Base-by-base conservation (phyloP, 30 jellyfish, hydroid and myxozoan species). In the Turritopsis rubra region DNA sequence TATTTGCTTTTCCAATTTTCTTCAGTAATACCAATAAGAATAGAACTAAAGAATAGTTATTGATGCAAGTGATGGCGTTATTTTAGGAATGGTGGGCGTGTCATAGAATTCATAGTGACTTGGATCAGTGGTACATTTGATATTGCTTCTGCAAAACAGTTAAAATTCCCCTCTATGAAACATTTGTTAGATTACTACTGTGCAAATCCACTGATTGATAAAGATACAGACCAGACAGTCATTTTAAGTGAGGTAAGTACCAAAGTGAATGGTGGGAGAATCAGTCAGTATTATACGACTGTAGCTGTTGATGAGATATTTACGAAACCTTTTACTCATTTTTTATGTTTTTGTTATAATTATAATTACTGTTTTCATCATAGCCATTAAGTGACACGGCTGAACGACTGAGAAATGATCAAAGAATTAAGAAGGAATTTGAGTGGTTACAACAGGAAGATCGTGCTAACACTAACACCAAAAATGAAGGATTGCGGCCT, bases 331-430 rank as follows among this genome's bases (percentile, higher is more conserved):
- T n/a, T n/a, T n/a, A n/a, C n/a, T n/a, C n/a, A n/a, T n/a, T n/a
- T n/a, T n/a, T n/a, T n/a, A n/a, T n/a, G n/a, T n/a, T n/a, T n/a
- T n/a, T n/a, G n/a, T n/a, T n/a, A n/a, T n/a, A n/a, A n/a, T n/a
- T n/a, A n/a, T n/a, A n/a, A n/a, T n/a, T n/a, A n/a, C n/a, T 70
- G 21, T 73, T 71, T 81, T 75, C 25, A 8, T 73, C 81, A 18
- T 84, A 92, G 98, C 96, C 98, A 21, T 72, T 92, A 53, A 75
- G 96, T 8, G 89, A 89, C n/a, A 86, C 96, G 18, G 84, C 96
- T n/a, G 93, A 88, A 54, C 79, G 85, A 72, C 80, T 25, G 71
- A 80, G 85, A 28, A 75, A 88, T 1, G 94, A 89, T 53, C 89
- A 71, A n/a, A 79, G 91, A 21, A 84, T 92, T 72, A 88, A 82